phyloP scores from a whole-genome alignment of 1,140 invertebrate species.

The Oppia nitens region DNA sequence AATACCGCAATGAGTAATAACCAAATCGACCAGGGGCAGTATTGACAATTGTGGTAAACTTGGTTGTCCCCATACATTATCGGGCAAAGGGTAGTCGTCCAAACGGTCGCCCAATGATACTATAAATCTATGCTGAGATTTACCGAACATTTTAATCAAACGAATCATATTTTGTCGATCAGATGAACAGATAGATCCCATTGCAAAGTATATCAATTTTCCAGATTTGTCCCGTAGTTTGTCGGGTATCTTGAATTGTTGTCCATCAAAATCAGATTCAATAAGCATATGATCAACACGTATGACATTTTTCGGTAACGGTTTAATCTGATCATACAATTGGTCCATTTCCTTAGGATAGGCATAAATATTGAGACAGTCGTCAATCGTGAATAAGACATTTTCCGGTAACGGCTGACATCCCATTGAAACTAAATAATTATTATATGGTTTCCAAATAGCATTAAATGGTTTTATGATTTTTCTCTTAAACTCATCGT shows the following conservation, averaged over 20 bases:
- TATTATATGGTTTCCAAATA: too few relatives aligned
- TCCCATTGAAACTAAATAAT: neutral
- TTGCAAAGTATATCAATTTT: slow-evolving; percentile 15
- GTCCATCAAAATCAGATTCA: neutral
- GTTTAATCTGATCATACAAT: slow-evolving; percentile 7
- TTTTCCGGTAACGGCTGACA: neutral
- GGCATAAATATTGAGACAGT: slow-evolving; percentile 14
- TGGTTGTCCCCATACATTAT: slow-evolving; percentile 13
- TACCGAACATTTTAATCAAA: neutral
- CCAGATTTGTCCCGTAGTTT: neutral
- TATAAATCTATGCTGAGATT: slow-evolving; percentile 3
- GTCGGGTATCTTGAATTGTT: slow-evolving; percentile 9
- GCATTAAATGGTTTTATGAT: neutral
- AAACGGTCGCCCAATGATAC: neutral
- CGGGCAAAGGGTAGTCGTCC: slow-evolving; percentile 6
- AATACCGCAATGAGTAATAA: slow-evolving; percentile 15
- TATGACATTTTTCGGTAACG: slow-evolving; percentile 6
- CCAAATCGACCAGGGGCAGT: slow-evolving; percentile 12
- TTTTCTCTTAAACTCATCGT: neutral
- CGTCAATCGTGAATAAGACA: neutral
- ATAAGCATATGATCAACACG: slow-evolving; percentile 15
- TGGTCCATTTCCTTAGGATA: slow-evolving; percentile 16
- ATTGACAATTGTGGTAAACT: slow-evolving; percentile 11
- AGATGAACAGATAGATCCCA: slow-evolving; percentile 21
- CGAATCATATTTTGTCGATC: slow-evolving; percentile 10